These are phyloP conservation scores for Pseudeuparius sepicola DNA, from an alignment of 2,888 invertebrate genomes.

Conservation along the genomic window DNA sequence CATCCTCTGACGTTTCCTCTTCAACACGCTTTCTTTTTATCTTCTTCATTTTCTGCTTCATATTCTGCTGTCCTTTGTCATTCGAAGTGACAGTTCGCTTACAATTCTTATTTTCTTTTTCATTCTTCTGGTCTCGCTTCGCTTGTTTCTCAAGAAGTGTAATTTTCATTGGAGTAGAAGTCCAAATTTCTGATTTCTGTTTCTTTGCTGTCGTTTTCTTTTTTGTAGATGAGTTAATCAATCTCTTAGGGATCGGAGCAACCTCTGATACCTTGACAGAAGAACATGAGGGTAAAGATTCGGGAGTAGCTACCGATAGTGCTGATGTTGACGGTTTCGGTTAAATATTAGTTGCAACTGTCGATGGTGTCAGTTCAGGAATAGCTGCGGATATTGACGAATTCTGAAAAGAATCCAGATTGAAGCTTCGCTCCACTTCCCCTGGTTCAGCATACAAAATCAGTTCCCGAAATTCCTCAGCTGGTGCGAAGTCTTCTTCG, in stretches of 20 bases:
- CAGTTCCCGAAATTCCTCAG: conserved; percentile 16
- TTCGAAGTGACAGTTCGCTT: too few species aligned
- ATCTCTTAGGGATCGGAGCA: too few species aligned
- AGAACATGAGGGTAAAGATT: conserved; percentile 3
- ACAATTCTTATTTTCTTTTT: background rate
- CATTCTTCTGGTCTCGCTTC: conserved; percentile 10
- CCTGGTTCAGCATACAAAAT: conserved; percentile 10
- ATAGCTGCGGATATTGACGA: conserved; percentile 12
- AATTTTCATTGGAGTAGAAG: conserved; percentile 14
- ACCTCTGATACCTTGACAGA: too few species aligned
- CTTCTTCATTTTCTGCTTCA: conserved; percentile 1
- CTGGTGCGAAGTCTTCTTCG: conserved; percentile 15
- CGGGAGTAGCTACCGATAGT: conserved; percentile 5
- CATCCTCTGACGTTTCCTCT: conserved; percentile 1
- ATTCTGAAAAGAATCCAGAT: conserved; percentile 7
- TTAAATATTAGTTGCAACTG: conserved; percentile 4
- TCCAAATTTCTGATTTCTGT: conserved; percentile 14
- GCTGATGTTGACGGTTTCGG: conserved; percentile 7
- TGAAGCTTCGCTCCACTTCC: conserved; percentile 12
- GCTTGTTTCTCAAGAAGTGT: conserved; percentile 9
- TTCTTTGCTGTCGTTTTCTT: conserved; percentile 11
- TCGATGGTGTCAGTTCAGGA: conserved; percentile 3
- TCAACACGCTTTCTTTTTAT: background rate
- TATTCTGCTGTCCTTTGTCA: background rate
- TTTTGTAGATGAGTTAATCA: too few species aligned